A percentile compares a stretch with the other conserved stretches of the same genome.
These are phyloP conservation scores for Charaxes varanes DNA, from an alignment of 1,140 invertebrate genomes.

Conservation along the genomic window DNA sequence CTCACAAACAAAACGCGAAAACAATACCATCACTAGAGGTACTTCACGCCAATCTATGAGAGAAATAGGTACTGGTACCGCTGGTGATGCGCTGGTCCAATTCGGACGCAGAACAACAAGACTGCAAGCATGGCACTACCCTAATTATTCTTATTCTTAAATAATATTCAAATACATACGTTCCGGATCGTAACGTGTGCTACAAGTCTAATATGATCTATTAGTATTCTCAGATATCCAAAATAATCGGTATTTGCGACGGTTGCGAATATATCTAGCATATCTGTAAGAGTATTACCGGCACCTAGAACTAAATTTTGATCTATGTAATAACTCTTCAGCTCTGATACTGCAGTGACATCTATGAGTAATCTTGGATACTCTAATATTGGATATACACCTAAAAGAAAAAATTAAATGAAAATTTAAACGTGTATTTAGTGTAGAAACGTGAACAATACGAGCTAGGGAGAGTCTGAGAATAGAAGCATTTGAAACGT, in stretches of 20 bases:
- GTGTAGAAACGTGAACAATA: too few relatives aligned
- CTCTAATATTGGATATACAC: slow-evolving; percentile 78
- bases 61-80: too few relatives aligned
- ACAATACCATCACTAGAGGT: too few relatives aligned
- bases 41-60: too few relatives aligned
- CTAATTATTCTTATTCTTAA: background rate
- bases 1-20: too few relatives aligned
- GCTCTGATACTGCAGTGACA: slow-evolving; percentile 77
- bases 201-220: slow-evolving; percentile 77
- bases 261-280: slow-evolving; percentile 77
- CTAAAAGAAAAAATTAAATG: slow-evolving; percentile 66
- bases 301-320: slow-evolving; percentile 76
- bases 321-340: slow-evolving; percentile 73
- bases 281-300: slow-evolving; percentile 77
- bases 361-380: slow-evolving; percentile 80
- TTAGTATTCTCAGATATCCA: slow-evolving; percentile 52
- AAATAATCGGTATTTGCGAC: slow-evolving; percentile 60
- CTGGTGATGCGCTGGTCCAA: too few relatives aligned
- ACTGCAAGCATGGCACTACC: too few relatives aligned
- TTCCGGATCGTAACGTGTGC: slow-evolving; percentile 82
- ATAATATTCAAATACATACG: slow-evolving; percentile 66
- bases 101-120: too few relatives aligned
- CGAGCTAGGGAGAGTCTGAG: too few relatives aligned
- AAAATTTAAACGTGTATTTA: too few relatives aligned
- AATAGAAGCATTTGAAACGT: too few relatives aligned